Evolutionary conservation across 2,888 invertebrate species (phyloP).

Genomic region (Romanomermis culicivorax): DNA sequence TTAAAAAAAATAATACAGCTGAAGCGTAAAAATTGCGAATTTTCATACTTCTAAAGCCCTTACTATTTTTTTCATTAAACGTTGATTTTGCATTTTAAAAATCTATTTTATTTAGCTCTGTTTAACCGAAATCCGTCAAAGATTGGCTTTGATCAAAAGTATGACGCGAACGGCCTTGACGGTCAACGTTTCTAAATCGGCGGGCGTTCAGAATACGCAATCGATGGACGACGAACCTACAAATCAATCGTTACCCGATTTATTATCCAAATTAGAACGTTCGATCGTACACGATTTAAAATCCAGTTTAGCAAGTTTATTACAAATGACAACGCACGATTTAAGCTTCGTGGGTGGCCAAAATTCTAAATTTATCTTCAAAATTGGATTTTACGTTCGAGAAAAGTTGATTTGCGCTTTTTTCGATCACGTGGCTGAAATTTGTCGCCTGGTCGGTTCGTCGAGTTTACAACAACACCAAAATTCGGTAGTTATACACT

Average conservation of each 20-base stretch:
- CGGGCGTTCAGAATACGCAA: background rate
- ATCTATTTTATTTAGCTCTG: background rate
- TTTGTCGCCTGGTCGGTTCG: too few species aligned
- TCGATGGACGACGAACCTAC: background rate
- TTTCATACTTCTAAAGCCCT: too few species aligned
- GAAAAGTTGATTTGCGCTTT: slow-evolving; percentile 9
- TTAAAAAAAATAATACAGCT: background rate
- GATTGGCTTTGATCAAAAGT: slow-evolving; percentile 1
- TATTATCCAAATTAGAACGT: slow-evolving; percentile 18
- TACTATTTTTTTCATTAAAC: too few species aligned
- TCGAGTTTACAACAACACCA: too few species aligned
- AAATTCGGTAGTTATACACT: too few species aligned
- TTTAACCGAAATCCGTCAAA: slow-evolving; percentile 5
- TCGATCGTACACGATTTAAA: slow-evolving; percentile 20
- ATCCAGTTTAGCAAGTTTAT: slow-evolving; percentile 23
- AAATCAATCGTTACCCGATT: slow-evolving; percentile 9
- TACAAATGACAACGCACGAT: slow-evolving; percentile 9
- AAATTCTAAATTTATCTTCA: background rate
- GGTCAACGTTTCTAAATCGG: background rate
- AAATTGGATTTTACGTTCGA: slow-evolving; percentile 6
- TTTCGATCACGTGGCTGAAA: slow-evolving; percentile 2
- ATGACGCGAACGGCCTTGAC: background rate
- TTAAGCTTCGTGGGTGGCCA: background rate
- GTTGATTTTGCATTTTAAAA: too few species aligned
- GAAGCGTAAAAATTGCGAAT: background rate